These are phyloP conservation scores for Muntiacus reevesi DNA, from an alignment of 2,113 vertebrate species.

Conservation along the genomic window DNA sequence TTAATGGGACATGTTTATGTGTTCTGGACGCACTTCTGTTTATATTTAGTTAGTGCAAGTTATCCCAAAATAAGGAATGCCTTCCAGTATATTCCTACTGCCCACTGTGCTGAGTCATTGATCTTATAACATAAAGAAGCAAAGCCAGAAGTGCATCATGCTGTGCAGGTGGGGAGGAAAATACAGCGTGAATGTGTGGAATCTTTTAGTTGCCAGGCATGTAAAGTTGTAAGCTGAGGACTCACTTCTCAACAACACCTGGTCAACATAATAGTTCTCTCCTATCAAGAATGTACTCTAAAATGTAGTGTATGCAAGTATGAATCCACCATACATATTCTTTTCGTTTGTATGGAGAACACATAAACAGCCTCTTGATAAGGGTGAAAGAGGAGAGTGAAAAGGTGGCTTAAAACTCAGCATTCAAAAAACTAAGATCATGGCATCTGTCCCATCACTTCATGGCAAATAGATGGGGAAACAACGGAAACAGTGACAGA, in stretches of 20 bases:
- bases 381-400: neutral
- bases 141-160: rapidly evolving
- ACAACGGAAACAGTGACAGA: neutral
- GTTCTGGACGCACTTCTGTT: neutral
- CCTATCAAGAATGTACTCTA: neutral
- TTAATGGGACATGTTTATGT: neutral
- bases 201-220: neutral
- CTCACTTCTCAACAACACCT: neutral
- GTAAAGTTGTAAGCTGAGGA: neutral
- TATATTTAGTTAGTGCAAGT: neutral
- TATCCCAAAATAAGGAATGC: neutral
- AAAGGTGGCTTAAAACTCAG: neutral
- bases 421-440: neutral
- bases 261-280: neutral
- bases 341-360: neutral
- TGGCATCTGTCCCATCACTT: neutral
- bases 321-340: neutral
- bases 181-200: neutral
- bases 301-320: neutral
- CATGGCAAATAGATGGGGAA: neutral
- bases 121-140: neutral
- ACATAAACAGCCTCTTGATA: neutral
- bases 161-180: neutral
- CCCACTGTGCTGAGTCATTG: neutral
- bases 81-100: neutral